A percentile compares a stretch with the other conserved stretches of the same genome.
Conservation (phyloP, 2,888 invertebrate genomes). For the Meiosimyza decipiens region DNA sequence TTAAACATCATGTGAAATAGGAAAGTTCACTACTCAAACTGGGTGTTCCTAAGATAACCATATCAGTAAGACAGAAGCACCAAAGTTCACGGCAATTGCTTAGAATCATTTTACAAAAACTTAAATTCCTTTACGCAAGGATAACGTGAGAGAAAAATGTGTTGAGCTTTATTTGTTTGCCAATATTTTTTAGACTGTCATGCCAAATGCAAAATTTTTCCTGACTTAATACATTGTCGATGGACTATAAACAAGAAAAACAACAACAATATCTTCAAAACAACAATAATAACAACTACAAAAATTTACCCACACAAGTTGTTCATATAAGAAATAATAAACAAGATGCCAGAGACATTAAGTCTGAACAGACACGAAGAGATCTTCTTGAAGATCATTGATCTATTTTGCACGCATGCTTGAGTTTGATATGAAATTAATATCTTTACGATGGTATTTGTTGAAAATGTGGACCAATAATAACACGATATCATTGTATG, state of each 20-base stretch:
- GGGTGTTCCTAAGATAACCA: no score
- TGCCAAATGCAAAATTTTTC: no score
- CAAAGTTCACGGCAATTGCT: not conserved
- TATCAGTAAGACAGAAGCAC: not conserved
- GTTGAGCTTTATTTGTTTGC: constrained; percentile 4
- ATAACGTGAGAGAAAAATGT: constrained; percentile 20
- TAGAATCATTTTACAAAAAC: not conserved
- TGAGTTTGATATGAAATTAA: not conserved
- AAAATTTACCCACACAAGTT: constrained; percentile 7
- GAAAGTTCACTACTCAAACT: not conserved
- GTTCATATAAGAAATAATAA: no score
- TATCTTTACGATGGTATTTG: no score
- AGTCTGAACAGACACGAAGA: not conserved
- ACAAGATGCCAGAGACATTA: not conserved
- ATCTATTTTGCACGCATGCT: constrained; percentile 21
- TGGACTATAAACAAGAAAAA: no score
- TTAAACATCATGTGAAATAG: not conserved
- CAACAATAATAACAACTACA: not conserved
- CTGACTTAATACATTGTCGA: no score
- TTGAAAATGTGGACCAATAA: no score
- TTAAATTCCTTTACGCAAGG: constrained; percentile 21
- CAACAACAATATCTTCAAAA: not conserved
- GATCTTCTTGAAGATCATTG: constrained; percentile 5
- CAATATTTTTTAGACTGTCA: no score
- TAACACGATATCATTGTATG: no score